Evolutionary conservation across 1,140 invertebrate genomes (phyloP).

Genomic region (Brachionus sp.): DNA sequence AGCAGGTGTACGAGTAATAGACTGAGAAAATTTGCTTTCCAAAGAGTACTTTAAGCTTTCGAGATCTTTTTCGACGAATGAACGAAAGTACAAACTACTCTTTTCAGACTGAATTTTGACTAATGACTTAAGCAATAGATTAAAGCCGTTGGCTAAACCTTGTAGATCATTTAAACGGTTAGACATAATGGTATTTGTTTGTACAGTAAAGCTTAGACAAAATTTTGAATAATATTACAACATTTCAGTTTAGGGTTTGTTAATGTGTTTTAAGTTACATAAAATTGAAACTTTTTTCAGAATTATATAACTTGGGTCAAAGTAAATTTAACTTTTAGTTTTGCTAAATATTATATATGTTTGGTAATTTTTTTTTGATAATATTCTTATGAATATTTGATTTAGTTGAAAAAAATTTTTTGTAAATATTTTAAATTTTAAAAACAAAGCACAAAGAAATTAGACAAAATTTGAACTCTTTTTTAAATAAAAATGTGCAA

Average conservation of each 20-base stretch:
- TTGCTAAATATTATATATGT: no score
- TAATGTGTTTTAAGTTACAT: neutral
- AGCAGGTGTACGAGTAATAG: neutral
- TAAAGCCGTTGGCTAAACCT: slow-evolving; percentile 12
- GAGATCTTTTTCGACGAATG: slow-evolving; percentile 38
- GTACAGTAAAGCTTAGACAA: neutral
- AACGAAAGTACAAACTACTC: neutral
- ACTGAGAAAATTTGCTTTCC: neutral
- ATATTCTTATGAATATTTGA: no score
- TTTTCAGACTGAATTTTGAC: neutral
- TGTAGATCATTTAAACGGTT: slow-evolving; percentile 15
- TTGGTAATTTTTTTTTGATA: no score
- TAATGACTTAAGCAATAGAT: neutral
- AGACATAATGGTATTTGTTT: neutral
- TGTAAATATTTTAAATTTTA: no score
- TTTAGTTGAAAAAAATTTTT: no score
- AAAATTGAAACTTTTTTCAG: neutral
- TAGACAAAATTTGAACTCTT: no score
- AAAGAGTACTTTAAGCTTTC: neutral
- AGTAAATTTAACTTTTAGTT: no score
- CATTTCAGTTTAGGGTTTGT: neutral
- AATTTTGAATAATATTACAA: neutral
- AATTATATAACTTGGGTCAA: neutral
- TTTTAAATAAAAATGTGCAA: no score
- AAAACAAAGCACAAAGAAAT: no score